Evolutionary conservation across 2,888 invertebrate species (phyloP).

Genomic region (Apodemia mormo): DNA sequence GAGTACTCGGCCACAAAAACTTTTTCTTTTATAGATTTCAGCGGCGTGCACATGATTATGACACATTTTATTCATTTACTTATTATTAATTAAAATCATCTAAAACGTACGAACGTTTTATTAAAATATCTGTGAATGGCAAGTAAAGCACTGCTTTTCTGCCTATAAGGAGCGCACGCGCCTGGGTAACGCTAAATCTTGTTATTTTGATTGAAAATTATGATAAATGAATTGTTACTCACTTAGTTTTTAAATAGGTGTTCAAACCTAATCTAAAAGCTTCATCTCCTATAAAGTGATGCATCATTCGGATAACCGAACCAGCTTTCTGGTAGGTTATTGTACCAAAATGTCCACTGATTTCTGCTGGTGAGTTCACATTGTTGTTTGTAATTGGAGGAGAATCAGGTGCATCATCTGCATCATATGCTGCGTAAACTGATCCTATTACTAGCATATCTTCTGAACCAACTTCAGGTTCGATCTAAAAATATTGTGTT

Average conservation of each 20-base stretch:
- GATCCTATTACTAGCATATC: constrained; percentile 84
- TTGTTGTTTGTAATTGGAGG: constrained; percentile 81
- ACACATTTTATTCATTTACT: too few species aligned
- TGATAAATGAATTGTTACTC: constrained; percentile 43
- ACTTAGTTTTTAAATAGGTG: constrained; percentile 72
- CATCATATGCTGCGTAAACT: constrained; percentile 83
- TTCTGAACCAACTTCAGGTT: constrained; percentile 82
- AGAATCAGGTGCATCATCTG: constrained; percentile 75
- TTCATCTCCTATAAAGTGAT: constrained; percentile 65
- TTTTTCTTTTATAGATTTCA: too few species aligned
- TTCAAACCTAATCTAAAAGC: constrained; percentile 54
- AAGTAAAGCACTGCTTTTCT: too few species aligned
- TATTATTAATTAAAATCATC: too few species aligned
- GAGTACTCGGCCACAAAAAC: too few species aligned
- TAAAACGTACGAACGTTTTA: too few species aligned
- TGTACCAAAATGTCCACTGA: constrained; percentile 83
- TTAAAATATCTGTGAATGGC: too few species aligned
- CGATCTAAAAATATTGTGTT: constrained; percentile 66
- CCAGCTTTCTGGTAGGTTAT: constrained; percentile 87
- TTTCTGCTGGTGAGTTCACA: constrained; percentile 83
- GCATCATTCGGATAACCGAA: constrained; percentile 72
- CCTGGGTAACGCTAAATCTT: too few species aligned
- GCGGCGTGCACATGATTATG: too few species aligned
- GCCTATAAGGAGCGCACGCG: too few species aligned
- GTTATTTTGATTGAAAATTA: too few species aligned